Evolutionary conservation across 2,797 vertebrate genomes (phyloP), one percentile per base, ranked within the genome.

Genomic region (Argentina silus): DNA sequence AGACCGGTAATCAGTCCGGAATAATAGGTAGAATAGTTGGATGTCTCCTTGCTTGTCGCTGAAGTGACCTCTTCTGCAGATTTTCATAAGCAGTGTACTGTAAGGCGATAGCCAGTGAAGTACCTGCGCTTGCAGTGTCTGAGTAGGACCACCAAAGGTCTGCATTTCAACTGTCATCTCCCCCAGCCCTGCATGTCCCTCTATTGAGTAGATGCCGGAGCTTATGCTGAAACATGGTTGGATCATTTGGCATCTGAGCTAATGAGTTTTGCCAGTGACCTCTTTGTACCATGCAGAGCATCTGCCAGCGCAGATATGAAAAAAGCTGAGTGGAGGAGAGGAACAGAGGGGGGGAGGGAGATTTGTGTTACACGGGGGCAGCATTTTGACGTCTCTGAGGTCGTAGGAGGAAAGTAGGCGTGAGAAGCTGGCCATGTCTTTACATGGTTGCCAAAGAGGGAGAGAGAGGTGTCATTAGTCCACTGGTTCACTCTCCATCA

Each of bases 311-410:
- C 23, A 57, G 19, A 47, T 36, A 61, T 15, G 48, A 56, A 70
- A 70, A 70, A 79, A 73, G 78, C 0, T 0, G 61, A 42, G 12
- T 36, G 50, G 43, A 56, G 44, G 23, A 73, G 76, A 81, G 77
- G 62, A 77, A 36, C 27, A 4, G 63, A 81, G 75, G 53, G 10
- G 21, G 61, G 44, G 12, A 6, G 0, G 21, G 11, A 1, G 63
- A 21, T 69, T 78, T 79, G 73, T 84, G 74, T 71, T 80, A 75
- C 74, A 68, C 76, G 65, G 61, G 61, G 81, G 73, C 65, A 88
- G 80, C 78, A 86, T 89, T 83, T 89, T 90, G 19, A 90, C 87
- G 74, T 82, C 74, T 86, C 72, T 66, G 2, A 21, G 14, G 50
- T 82, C 72, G 80, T 62, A 50, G 66, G 77, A 76, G 89, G 80